These are phyloP conservation scores for Hydrochoerus hydrochaeris DNA, from an alignment of 2,113 vertebrate species.

Conservation along the genomic window DNA sequence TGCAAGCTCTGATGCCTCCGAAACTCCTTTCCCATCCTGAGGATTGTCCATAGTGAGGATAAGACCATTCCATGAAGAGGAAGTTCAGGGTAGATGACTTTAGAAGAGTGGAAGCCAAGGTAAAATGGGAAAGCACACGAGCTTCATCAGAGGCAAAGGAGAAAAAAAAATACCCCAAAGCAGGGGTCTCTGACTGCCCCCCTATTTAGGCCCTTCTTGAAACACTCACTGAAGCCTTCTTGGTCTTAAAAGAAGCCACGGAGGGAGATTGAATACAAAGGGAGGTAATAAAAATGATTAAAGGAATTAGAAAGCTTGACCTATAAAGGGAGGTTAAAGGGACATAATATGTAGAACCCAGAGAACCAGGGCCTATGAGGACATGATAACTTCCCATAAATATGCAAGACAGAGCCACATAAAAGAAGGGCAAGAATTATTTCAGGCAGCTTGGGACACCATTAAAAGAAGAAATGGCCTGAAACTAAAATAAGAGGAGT, in stretches of 20 bases:
- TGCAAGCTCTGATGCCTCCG: neutral
- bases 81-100: neutral
- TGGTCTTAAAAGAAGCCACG: slow-evolving; percentile 36
- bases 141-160: neutral
- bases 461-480: slow-evolving; percentile 77
- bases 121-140: neutral
- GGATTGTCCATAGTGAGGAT: neutral
- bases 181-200: neutral
- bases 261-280: slow-evolving; percentile 8
- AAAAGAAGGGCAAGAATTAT: slow-evolving; percentile 78
- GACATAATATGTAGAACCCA: slow-evolving; percentile 59
- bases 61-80: neutral
- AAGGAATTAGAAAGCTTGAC: slow-evolving; percentile 72
- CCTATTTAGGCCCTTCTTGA: neutral
- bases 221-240: neutral
- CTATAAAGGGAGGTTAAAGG: slow-evolving; percentile 72
- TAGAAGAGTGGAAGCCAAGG: neutral
- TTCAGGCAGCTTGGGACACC: slow-evolving; percentile 73
- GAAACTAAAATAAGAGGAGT: slow-evolving; percentile 77
- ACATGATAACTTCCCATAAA: slow-evolving; percentile 75
- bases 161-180: neutral
- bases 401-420: slow-evolving; percentile 67
- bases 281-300: slow-evolving; percentile 74
- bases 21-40: neutral
- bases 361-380: slow-evolving; percentile 34